phyloP scores from a whole-genome alignment of 2,888 invertebrate species.

The Athetis lepigone region DNA sequence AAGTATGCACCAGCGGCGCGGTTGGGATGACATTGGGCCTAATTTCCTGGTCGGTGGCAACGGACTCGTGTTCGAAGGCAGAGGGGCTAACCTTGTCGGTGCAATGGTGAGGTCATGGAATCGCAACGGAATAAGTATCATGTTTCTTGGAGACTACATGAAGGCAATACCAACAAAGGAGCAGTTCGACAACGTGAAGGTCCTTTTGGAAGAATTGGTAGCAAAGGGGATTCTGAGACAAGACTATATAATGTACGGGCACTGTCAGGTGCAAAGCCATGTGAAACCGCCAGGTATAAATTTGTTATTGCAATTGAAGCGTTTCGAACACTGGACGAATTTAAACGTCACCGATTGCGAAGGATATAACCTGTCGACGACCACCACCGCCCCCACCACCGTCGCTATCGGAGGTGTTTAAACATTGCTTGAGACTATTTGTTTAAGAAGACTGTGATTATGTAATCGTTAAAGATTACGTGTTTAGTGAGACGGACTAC shows the following conservation, averaged over 20 bases:
- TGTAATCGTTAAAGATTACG: constrained; percentile 1
- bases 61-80: constrained; percentile 82
- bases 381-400: too few species aligned
- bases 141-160: constrained; percentile 83
- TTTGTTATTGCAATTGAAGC: constrained; percentile 68
- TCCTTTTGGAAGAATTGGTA: constrained; percentile 73
- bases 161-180: constrained; percentile 60
- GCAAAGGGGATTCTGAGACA: constrained; percentile 67
- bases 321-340: constrained; percentile 76
- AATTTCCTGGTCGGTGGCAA: constrained; percentile 82
- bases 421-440: background rate
- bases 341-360: constrained; percentile 63
- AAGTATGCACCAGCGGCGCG: constrained; percentile 71
- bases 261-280: constrained; percentile 76
- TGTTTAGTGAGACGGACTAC: constrained; percentile 12
- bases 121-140: constrained; percentile 73
- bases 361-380: too few species aligned
- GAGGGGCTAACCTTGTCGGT: constrained; percentile 79
- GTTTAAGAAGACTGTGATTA: constrained; percentile 30
- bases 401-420: background rate
- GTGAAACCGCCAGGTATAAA: constrained; percentile 75
- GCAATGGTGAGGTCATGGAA: constrained; percentile 79
- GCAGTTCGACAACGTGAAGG: constrained; percentile 76
- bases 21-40: constrained; percentile 79
- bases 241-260: constrained; percentile 75